Base-by-base conservation (phyloP, 2,888 invertebrate species). In the Pinctada fucata region DNA sequence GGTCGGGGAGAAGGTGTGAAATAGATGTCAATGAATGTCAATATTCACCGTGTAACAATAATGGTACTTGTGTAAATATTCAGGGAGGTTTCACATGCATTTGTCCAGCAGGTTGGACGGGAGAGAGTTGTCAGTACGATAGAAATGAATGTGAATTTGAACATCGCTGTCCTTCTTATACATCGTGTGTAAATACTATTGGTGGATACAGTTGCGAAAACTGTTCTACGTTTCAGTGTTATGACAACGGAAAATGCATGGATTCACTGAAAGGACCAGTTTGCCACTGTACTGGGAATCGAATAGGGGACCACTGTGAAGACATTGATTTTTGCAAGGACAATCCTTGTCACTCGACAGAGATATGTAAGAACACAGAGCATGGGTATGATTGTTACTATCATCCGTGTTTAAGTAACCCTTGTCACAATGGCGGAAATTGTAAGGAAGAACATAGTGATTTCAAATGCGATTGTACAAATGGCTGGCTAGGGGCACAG, bases 351-450 rank as follows among this genome's bases (percentile, higher is more conserved):
- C 51, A 49, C 4, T 8, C 63, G 4, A 45, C 49, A 10, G 72
- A 77, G 45, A 63, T 72, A 10, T 77, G 77, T 31, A 72, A 50
- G 1, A 77, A 77, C 50, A 72, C 71, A 31, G 31, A 5, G 8
- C 68, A 66, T 49, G 77, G 67, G 3, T 77, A 72, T 68, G 52
- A 51, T 47, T 77, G 77, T 50, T 65, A 77, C 31, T 68, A 72
- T 68, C 77, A 77, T 48, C 77, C 77, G 3, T 77, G 77, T 72
- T 68, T 52, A 47, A 77, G 77, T 47, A 63, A 49, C 3, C 47
- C 63, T 3, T 72, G 72, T 58, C 6, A 72, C 16, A 52, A 72
- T 63, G 63, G 47, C 45, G 72, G 72, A 0, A 6, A 3, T 10
- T 72, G 72, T 58, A 4, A 5, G 6, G 63, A 72, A 47, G 48